Evolutionary conservation across 2,797 vertebrate genomes (phyloP).

Genomic region (Hippopotamyrus pictus): DNA sequence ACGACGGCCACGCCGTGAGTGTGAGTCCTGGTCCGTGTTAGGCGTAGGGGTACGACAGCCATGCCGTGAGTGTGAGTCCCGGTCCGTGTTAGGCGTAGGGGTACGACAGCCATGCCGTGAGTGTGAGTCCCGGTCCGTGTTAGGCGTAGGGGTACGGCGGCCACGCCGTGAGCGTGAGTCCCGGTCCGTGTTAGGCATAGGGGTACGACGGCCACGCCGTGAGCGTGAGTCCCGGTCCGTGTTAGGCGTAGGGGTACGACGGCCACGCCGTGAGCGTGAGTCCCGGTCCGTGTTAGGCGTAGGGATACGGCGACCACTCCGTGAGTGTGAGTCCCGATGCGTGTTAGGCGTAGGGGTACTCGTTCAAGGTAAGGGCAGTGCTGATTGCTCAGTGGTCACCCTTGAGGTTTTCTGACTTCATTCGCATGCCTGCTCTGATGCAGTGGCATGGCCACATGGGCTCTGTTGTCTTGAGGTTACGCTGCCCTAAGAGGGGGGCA

Average conservation of each 20-base stretch:
- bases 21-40: too few species aligned
- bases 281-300: neutral
- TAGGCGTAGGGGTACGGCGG: too few species aligned
- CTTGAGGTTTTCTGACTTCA: neutral
- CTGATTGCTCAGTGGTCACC: neutral
- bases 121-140: too few species aligned
- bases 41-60: too few species aligned
- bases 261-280: neutral
- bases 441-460: slow-evolving; percentile 28
- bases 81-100: too few species aligned
- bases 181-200: too few species aligned
- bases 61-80: too few species aligned
- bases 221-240: neutral
- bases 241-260: neutral
- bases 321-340: neutral
- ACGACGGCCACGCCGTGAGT: too few species aligned
- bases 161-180: neutral
- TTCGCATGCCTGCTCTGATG: neutral
- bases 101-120: too few species aligned
- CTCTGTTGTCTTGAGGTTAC: slow-evolving; percentile 19
- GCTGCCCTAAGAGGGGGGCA: slow-evolving; percentile 17
- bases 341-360: neutral
- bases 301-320: neutral
- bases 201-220: too few species aligned
- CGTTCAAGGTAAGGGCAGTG: neutral